These are phyloP conservation scores for Tyria jacobaeae DNA, from an alignment of 2,888 invertebrate species.

Conservation along the genomic window DNA sequence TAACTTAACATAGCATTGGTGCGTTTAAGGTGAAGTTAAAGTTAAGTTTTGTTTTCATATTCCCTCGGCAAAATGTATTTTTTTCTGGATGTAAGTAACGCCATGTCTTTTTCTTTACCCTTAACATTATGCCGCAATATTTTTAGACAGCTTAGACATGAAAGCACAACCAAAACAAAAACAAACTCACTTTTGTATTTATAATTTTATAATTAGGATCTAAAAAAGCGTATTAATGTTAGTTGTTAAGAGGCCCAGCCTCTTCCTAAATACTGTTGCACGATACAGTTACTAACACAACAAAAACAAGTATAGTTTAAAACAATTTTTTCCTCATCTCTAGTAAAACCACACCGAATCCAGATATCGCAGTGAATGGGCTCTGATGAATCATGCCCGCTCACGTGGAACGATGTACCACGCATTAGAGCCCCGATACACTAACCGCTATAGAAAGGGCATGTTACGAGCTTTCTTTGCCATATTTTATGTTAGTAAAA, in stretches of 20 bases:
- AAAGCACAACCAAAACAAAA: no score
- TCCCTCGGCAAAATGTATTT: no score
- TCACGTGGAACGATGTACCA: conserved; percentile 73
- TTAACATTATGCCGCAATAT: no score
- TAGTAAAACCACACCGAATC: conserved; percentile 73
- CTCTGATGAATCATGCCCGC: conserved; percentile 81
- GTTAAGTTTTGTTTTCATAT: no score
- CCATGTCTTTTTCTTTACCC: no score
- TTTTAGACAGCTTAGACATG: no score
- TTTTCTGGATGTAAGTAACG: no score
- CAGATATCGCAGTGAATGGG: conserved; percentile 79
- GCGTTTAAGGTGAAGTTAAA: no score
- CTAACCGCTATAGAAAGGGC: conserved; percentile 58
- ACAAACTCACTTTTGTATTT: no score
- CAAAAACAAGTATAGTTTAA: neutral
- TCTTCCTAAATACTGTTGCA: neutral
- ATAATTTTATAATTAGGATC: no score
- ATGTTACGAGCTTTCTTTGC: conserved; percentile 22
- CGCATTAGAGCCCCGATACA: conserved; percentile 61
- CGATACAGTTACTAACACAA: neutral
- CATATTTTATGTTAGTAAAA: conserved; percentile 8
- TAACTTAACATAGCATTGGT: neutral
- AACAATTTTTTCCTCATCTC: conserved; percentile 49
- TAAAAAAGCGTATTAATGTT: no score
- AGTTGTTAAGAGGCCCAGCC: no score